phyloP scores from a whole-genome alignment of 2,888 invertebrate species.

The Alsophila aescularia region DNA sequence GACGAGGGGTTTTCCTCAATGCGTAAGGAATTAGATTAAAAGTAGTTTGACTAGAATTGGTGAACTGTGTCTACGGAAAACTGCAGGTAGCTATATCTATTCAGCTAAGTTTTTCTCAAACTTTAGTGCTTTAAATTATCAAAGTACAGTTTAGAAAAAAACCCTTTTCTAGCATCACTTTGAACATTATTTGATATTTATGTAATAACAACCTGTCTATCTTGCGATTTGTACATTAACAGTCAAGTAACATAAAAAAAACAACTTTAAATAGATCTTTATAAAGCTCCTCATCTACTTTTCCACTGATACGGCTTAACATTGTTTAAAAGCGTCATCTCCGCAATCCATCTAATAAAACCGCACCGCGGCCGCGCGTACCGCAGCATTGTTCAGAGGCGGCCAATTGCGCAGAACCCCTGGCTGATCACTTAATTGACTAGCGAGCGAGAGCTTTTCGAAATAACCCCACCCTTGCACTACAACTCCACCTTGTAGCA shows the following conservation, averaged over 20 bases:
- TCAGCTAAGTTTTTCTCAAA: too few relatives aligned
- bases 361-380: constrained; percentile 54
- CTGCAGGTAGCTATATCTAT: not conserved
- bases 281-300: not conserved
- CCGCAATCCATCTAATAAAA: constrained; percentile 67
- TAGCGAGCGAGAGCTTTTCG: constrained; percentile 72
- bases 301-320: constrained; percentile 45
- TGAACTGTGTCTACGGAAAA: not conserved
- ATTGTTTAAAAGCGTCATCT: constrained; percentile 62
- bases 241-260: too few relatives aligned
- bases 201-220: too few relatives aligned
- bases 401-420: constrained; percentile 82
- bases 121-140: too few relatives aligned
- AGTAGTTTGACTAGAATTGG: constrained; percentile 17
- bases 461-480: constrained; percentile 43
- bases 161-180: too few relatives aligned
- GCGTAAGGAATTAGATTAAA: constrained; percentile 33
- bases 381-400: constrained; percentile 76
- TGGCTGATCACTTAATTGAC: constrained; percentile 83
- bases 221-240: too few relatives aligned
- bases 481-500: constrained; percentile 24
- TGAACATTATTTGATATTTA: too few relatives aligned
- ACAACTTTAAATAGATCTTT: not conserved
- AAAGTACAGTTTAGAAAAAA: too few relatives aligned
- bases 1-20: constrained; percentile 23